Evolutionary conservation across 2,888 invertebrate species (phyloP).

Genomic region (Eilema griseolum): DNA sequence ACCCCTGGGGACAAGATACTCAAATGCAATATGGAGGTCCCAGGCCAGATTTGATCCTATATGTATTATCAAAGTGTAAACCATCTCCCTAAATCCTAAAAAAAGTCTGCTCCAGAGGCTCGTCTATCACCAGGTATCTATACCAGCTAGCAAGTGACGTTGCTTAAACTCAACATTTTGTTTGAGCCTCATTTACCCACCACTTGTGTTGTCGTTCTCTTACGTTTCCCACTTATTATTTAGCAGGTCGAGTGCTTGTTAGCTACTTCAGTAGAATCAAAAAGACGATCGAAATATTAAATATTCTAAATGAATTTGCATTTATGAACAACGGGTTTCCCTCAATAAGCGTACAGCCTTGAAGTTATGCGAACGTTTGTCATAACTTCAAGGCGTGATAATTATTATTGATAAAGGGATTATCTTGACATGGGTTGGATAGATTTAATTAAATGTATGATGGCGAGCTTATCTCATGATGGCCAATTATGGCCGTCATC

Average conservation of each 20-base stretch:
- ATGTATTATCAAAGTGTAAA: too few species aligned
- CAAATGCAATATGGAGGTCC: too few species aligned
- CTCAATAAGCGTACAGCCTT: neutral
- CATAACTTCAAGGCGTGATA: conserved; percentile 9
- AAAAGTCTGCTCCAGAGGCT: too few species aligned
- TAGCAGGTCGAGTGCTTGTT: too few species aligned
- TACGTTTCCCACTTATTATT: too few species aligned
- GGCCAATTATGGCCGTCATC: conserved; percentile 16
- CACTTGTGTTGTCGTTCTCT: too few species aligned
- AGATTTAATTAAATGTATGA: conserved; percentile 20
- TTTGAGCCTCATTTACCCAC: neutral
- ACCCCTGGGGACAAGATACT: too few species aligned
- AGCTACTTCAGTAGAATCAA: neutral
- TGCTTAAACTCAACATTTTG: neutral
- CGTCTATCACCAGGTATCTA: too few species aligned
- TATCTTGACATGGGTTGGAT: conserved; percentile 16
- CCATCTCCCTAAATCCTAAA: too few species aligned
- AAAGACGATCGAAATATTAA: neutral
- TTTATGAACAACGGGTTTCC: neutral
- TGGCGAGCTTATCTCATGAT: conserved; percentile 16
- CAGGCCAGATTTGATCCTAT: too few species aligned
- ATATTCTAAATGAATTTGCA: neutral
- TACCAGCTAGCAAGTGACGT: neutral
- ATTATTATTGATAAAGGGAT: conserved; percentile 16
- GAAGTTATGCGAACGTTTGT: neutral